Evolutionary conservation across 2,888 invertebrate genomes (phyloP), one percentile per base, ranked within the genome.

Genomic region (Drosophila koepferae): DNA sequence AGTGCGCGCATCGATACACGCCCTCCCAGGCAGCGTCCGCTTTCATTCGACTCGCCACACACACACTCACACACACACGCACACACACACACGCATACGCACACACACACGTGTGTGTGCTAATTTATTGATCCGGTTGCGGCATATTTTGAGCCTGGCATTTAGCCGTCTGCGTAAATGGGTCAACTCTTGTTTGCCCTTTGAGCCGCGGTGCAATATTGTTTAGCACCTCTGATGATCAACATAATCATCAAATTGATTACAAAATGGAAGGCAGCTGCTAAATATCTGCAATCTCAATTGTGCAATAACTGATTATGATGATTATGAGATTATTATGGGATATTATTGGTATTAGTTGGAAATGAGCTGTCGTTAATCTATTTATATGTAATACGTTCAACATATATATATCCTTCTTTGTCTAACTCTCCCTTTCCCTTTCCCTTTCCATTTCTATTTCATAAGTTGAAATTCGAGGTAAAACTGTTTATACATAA

Each of bases 91-190:
- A 76, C 72, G 76, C 62, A 36, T 41, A 8, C 46, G 74, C 49
- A 82, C 63, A n/a, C 20, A 71, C 53, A 82, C 71, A 28, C 76
- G 77, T 40, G n/a, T 28, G 69, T 89, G 89, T 86, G 90, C 89
- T 89, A 86, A 89, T 86, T 89, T 90, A 90, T 90, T 90, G 77
- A 86, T 86, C 90, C 85, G 85, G 83, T 86, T 85, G 80, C 86
- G 55, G 68, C 62, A 72, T 82, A 79, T 77, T 67, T 72, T 55
- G 73, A 70, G 72, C 74, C 77, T 63, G 63, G 70, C 77, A 68
- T 66, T 81, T 69, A 41, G 69, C n/a, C 69, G 43, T 64, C 59
- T 31, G 14, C 58, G 31, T 53, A 84, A 84, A 84, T 87, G 88
- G 84, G 84, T 84, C 90, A 84, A 10, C 48, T 72, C 70, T 36